These are phyloP conservation scores for Chondrilla cf. caribensis DNA, from an alignment of 37 sponge, comb jelly and placozoan genomes.

Conservation along the genomic window DNA sequence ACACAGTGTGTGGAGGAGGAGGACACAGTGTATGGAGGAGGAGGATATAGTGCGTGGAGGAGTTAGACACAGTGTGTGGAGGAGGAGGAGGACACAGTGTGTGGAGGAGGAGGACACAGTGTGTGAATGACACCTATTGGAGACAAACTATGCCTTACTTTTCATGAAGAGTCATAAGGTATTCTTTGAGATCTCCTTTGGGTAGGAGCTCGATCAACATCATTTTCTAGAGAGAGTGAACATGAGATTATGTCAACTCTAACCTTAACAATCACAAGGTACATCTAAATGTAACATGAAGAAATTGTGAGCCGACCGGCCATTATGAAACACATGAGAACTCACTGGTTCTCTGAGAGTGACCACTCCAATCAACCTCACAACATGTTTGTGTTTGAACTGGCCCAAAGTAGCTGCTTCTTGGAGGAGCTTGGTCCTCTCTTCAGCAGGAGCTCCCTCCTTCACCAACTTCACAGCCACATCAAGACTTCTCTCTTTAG, in stretches of 20 bases:
- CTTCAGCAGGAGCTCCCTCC: conserved; percentile 7
- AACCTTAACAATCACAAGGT: no score
- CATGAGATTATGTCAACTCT: no score
- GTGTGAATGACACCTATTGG: no score
- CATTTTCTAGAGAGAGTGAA: background rate
- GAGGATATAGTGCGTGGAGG: no score
- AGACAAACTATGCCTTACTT: background rate
- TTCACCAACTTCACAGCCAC: conserved; percentile 18
- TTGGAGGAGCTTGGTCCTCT: conserved; percentile 2
- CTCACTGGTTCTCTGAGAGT: conserved; percentile 1
- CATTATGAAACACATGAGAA: no score
- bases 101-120: no score
- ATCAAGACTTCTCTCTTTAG: background rate
- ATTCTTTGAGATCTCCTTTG: background rate
- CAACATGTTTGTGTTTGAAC: conserved; percentile 23
- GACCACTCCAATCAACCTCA: background rate
- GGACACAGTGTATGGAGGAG: no score
- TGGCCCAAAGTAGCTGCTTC: conserved; percentile 6
- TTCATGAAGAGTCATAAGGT: background rate
- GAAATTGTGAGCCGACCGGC: no score
- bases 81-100: no score
- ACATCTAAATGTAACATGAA: no score
- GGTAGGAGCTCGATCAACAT: background rate
- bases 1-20: no score
- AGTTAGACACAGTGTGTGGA: no score